These are phyloP conservation scores for Mormyrus iriodes DNA, from an alignment of 2,113 vertebrate species.

Conservation along the genomic window DNA sequence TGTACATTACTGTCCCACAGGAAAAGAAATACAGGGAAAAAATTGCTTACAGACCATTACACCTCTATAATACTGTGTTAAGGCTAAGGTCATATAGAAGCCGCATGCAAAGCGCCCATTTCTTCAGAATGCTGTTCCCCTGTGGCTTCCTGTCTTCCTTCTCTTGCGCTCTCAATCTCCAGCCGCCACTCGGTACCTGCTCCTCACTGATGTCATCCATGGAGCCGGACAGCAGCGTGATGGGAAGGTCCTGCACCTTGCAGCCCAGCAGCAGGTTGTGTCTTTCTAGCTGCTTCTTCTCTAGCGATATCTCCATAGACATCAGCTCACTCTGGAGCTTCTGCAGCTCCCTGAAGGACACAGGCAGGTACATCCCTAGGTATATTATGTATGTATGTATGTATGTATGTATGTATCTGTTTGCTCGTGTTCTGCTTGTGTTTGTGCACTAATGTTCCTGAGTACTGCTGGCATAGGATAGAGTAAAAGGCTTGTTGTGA, in stretches of 20 bases:
- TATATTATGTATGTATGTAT: neutral
- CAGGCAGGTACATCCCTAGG: neutral
- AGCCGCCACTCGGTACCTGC: slow-evolving; percentile 57
- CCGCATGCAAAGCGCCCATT: neutral
- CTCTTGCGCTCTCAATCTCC: neutral
- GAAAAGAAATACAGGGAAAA: neutral
- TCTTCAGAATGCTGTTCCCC: neutral
- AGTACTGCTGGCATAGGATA: neutral
- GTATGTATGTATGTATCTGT: neutral
- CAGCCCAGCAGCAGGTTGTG: slow-evolving; percentile 84
- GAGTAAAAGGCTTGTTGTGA: neutral
- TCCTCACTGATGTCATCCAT: slow-evolving; percentile 79
- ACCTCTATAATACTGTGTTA: neutral
- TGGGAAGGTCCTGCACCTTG: slow-evolving; percentile 73
- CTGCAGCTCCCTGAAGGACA: slow-evolving; percentile 59
- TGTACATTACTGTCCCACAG: neutral
- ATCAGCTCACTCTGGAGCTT: slow-evolving; percentile 71
- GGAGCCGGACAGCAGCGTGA: slow-evolving; percentile 67
- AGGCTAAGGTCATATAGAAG: neutral
- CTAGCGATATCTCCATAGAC: slow-evolving; percentile 65
- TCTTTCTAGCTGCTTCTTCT: slow-evolving; percentile 68
- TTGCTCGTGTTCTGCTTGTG: neutral
- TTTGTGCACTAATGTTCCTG: neutral
- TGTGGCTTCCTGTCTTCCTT: neutral
- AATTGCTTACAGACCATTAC: neutral